Evolutionary conservation across 2,888 invertebrate species (phyloP), one percentile per base, ranked within the genome.

Genomic region (Mylabris sibirica): DNA sequence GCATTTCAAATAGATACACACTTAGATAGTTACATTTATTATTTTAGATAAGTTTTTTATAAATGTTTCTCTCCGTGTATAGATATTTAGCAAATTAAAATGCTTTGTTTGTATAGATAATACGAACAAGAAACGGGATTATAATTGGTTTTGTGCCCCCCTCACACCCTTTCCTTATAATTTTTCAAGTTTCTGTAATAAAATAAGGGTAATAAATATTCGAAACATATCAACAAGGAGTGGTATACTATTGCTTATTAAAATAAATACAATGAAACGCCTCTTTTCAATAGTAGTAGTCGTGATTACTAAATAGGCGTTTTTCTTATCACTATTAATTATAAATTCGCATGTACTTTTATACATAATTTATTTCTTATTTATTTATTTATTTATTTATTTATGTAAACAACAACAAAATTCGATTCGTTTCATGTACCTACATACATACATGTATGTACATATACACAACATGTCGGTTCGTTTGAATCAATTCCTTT

Each of bases 251-350:
- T 24, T 57, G 57, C 57, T 22, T 57, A 57, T 57, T 14, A 26
- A 57, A 26, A 24, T 12, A 57, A 57, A 24, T 57, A 57, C 57
- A 57, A 44, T 57, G 26, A 30, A 57, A 57, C 26, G 26, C 57
- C 57, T 57, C 26, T 57, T 57, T 57, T 57, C 57, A 57, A 57
- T 57, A n/a, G 26, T 53, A 14, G 11, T 11, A 14, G 30, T 30
- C 30, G 53, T 22, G 57, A 57, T 57, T 57, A 57, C 57, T 57
- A 57, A 57, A 57, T 57, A 57, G 57, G 57, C 11, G 24, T 4
- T 57, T 53, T 11, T 57, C 24, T 57, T 57, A 57, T 57, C 57
- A 57, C 6, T 57, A n/a, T 57, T 57, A 57, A 57, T 57, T 24
- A 57, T 24, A 57, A 57, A 57, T 24, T 57, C 57, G 57, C 57